These are phyloP conservation scores for Trididemnum nubilum DNA, from an alignment of 23 tunicate species.

Conservation along the genomic window DNA sequence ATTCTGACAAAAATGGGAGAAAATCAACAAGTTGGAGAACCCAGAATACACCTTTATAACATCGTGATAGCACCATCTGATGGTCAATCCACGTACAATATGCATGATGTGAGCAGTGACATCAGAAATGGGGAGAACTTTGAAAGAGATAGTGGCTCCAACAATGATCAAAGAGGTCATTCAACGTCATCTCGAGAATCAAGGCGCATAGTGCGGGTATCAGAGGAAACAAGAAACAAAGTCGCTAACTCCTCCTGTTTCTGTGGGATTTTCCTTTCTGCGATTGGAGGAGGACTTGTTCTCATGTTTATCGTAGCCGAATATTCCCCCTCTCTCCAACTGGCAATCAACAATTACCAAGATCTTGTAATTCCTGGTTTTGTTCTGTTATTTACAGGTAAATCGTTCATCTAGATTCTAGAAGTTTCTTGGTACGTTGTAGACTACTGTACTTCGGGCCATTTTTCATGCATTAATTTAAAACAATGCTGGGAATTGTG, in stretches of 20 bases:
- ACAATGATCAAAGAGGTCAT: background rate
- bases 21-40: background rate
- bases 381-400: slow-evolving; percentile 27
- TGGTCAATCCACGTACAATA: background rate
- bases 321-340: background rate
- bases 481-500: too few relatives aligned
- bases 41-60: background rate
- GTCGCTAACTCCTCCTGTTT: background rate
- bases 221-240: background rate
- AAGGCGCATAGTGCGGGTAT: background rate
- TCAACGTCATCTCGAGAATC: background rate
- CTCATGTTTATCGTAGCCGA: slow-evolving; percentile 6
- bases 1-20: background rate
- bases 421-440: too few relatives aligned
- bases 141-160: background rate
- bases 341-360: background rate
- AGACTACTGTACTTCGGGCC: too few relatives aligned
- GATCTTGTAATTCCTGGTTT: slow-evolving; percentile 9
- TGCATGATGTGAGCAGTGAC: background rate
- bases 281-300: slow-evolving; percentile 9
- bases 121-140: background rate
- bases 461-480: too few relatives aligned
- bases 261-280: slow-evolving; percentile 2
- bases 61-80: background rate
- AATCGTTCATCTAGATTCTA: too few relatives aligned